A percentile compares a stretch with the other conserved stretches of the same genome.
Evolutionary conservation across 2,888 invertebrate species (phyloP).

Genomic region (Eledona agricola): DNA sequence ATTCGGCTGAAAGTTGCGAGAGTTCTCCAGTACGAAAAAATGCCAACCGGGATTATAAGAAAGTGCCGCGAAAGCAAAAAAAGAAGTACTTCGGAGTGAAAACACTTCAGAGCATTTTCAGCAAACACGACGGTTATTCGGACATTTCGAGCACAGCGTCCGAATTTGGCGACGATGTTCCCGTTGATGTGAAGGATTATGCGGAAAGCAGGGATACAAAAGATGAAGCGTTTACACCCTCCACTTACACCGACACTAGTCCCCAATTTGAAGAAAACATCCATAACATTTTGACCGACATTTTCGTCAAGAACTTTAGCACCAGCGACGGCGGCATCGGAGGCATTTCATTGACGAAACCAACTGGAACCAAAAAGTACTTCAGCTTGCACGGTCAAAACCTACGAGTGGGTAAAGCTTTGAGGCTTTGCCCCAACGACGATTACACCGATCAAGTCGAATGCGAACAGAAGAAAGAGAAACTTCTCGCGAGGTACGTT

Average conservation of each 20-base stretch:
- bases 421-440: constrained; percentile 60
- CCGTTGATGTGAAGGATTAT: constrained; percentile 22
- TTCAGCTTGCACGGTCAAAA: constrained; percentile 58
- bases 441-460: constrained; percentile 51
- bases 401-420: constrained; percentile 59
- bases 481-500: constrained; percentile 61
- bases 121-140: constrained; percentile 60
- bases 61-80: constrained; percentile 63
- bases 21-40: constrained; percentile 68
- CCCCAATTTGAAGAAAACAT: constrained; percentile 62
- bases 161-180: constrained; percentile 52
- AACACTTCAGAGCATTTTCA: constrained; percentile 62
- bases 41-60: constrained; percentile 56
- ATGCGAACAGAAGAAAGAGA: constrained; percentile 59
- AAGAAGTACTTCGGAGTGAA: constrained; percentile 66
- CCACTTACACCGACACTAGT: constrained; percentile 52
- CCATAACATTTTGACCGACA: constrained; percentile 60
- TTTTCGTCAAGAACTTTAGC: constrained; percentile 58
- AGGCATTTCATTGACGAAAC: constrained; percentile 40
- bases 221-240: constrained; percentile 37
- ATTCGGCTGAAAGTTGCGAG: constrained; percentile 60
- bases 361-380: constrained; percentile 57
- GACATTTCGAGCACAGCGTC: constrained; percentile 62
- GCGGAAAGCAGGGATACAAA: constrained; percentile 18
- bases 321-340: constrained; percentile 41